Evolutionary conservation across 2,797 vertebrate species (phyloP).

Genomic region (Sebastiscus tertius): DNA sequence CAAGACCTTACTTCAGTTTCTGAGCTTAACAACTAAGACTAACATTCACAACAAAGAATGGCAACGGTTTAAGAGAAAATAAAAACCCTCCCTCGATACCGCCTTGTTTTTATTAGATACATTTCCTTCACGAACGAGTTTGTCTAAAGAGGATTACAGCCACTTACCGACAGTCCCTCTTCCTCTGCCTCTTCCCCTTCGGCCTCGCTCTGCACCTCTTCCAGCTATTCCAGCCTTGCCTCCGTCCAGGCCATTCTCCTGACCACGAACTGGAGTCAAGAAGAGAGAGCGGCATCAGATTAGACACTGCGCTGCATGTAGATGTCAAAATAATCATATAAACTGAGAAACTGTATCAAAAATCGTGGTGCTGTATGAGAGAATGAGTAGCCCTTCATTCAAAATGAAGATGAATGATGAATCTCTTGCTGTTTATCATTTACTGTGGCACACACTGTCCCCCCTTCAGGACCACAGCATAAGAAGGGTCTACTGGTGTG

Average conservation of each 20-base stretch:
- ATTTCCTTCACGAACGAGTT: neutral
- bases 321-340: neutral
- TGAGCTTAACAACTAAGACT: neutral
- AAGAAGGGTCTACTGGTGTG: neutral
- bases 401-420: conserved; percentile 6
- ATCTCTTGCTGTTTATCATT: neutral
- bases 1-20: conserved; percentile 13
- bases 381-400: neutral
- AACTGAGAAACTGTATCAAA: neutral
- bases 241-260: conserved; percentile 96
- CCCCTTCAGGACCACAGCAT: neutral
- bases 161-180: conserved; percentile 86
- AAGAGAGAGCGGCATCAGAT: neutral
- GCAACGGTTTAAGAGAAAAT: neutral
- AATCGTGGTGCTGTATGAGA: neutral
- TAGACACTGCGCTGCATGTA: neutral
- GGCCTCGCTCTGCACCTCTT: conserved; percentile 93
- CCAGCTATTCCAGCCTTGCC: conserved; percentile 88
- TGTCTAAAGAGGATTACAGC: conserved; percentile 1
- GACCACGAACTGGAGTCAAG: conserved; percentile 88
- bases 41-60: neutral
- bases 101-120: neutral
- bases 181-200: conserved; percentile 94
- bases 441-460: neutral
- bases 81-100: neutral